phyloP scores from a whole-genome alignment of 2,113 vertebrate species.

The Alaudala cheleensis region DNA sequence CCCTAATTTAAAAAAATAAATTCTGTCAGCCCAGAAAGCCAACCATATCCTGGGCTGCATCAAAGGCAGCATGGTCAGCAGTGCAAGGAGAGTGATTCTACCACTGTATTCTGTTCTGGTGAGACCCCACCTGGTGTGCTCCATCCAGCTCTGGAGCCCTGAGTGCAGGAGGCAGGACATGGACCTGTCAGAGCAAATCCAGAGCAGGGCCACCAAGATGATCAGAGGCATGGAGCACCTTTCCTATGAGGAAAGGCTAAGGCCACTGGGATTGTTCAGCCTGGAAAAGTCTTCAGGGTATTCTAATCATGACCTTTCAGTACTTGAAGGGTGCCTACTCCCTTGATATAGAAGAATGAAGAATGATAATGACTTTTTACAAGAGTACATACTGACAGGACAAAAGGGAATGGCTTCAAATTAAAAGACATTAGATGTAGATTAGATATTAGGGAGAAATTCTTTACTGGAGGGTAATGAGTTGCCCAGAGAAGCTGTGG shows the following conservation, averaged over 20 bases:
- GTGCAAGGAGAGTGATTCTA: neutral
- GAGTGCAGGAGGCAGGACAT: neutral
- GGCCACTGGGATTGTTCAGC: neutral
- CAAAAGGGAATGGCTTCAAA: neutral
- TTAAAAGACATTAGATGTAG: neutral
- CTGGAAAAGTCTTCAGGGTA: neutral
- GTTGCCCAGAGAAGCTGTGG: neutral
- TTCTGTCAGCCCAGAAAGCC: neutral
- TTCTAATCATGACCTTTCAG: neutral
- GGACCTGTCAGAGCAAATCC: neutral
- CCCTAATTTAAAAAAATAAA: neutral
- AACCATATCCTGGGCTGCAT: neutral
- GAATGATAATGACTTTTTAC: neutral
- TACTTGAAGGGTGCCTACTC: neutral
- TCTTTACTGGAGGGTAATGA: neutral
- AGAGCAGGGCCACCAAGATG: neutral
- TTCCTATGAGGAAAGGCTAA: neutral
- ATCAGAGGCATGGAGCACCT: neutral
- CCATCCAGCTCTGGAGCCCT: neutral
- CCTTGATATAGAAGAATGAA: neutral
- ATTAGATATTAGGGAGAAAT: neutral
- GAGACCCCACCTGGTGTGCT: neutral
- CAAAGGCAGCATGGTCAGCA: neutral
- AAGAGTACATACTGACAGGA: too few species aligned
- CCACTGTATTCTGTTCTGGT: neutral